Conservation (phyloP, 2,888 invertebrate genomes). For the Allygus modestus region DNA sequence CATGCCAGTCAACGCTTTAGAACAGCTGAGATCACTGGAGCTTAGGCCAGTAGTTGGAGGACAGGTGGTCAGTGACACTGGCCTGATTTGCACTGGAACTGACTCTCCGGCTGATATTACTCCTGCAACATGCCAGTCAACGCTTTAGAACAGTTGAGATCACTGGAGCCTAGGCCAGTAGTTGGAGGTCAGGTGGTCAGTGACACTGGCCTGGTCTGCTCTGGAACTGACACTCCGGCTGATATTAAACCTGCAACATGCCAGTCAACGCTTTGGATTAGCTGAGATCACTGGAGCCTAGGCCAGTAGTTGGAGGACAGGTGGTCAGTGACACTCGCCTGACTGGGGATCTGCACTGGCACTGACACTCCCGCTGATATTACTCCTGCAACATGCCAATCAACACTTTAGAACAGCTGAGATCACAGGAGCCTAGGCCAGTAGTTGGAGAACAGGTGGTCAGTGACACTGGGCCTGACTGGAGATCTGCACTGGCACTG, state of each 20-base stretch:
- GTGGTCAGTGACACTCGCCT: slow-evolving; percentile 84
- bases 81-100: no score
- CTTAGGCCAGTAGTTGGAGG: no score
- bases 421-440: slow-evolving; percentile 97
- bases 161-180: slow-evolving; percentile 96
- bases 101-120: no score
- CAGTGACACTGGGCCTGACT: slow-evolving; percentile 85
- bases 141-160: slow-evolving; percentile 94
- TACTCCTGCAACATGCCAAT: slow-evolving; percentile 82
- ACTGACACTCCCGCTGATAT: slow-evolving; percentile 96
- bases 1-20: no score
- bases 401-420: slow-evolving; percentile 81
- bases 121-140: no score
- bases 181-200: slow-evolving; percentile 79
- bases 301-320: slow-evolving; percentile 87
- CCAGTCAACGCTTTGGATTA: no score
- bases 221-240: slow-evolving; percentile 94
- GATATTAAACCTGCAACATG: slow-evolving; percentile 96
- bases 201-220: slow-evolving; percentile 89
- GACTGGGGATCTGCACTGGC: slow-evolving; percentile 94
- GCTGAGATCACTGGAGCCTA: slow-evolving; percentile 94
- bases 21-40: no score
- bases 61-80: no score
- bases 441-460: slow-evolving; percentile 82
- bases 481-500: slow-evolving; percentile 94